Base-by-base conservation (phyloP, 2,113 vertebrate genomes). In the Pantherophis guttatus region DNA sequence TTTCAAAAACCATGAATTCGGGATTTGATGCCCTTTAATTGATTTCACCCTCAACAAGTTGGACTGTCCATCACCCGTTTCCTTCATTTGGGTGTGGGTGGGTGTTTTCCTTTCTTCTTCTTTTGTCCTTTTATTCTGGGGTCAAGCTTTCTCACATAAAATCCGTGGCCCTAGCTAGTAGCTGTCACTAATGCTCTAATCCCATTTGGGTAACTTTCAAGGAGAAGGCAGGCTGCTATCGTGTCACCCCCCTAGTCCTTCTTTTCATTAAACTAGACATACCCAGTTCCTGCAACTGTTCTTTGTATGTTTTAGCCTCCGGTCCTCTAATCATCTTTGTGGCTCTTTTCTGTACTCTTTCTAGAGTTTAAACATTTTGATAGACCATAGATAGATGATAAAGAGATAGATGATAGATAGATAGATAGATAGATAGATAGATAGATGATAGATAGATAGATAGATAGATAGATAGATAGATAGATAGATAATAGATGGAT, bases 21-120 rank as follows among this genome's bases (percentile, higher is more conserved):
- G 98, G 98, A 99, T 99, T 98, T 98, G 98, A 99, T 99, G 98
- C 98, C 98, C 97, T 98, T 98, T 98, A 98, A 99, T 99, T 98
- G 99, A 99, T 99, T 99, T 98, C 98, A 98, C 98, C 98, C 98
- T 98, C 97, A 93, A 97, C 98, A 97, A 97, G 97, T 97, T 97
- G 95, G 98, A 98, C 97, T 98, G 98, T 98, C 98, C 97, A 96
- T 98, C 98, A 97, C 96, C 94, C 95, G 94, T 93, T 95, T 95
- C 96, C 95, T 87, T 93, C 96, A 94, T 94, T 95, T 95, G 94
- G 95, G 59, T 62, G 21, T 59, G 23, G 11, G 24, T 62, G 59
- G 26, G 59, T 62, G 24, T 17, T 62, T 54, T 92, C 93, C 52
- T 94, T 93, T 8, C 94, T 95, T 95, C 93, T 95, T 91, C 93